A percentile compares a stretch with the other conserved stretches of the same genome.
These are phyloP conservation scores for Cotesia glomerata DNA, from an alignment of 1,140 invertebrate genomes.

Conservation along the genomic window DNA sequence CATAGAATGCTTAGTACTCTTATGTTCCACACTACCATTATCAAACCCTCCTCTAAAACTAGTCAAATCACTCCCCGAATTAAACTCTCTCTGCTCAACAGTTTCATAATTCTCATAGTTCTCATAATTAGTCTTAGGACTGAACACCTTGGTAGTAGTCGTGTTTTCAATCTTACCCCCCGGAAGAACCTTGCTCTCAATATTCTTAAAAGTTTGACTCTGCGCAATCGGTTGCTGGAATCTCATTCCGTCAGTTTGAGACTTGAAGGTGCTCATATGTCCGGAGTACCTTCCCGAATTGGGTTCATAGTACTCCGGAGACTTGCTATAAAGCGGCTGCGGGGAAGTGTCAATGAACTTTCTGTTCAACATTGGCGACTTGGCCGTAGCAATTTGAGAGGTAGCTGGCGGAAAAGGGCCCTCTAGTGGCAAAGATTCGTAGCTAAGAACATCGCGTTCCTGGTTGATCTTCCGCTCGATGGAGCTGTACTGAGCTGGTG, in stretches of 20 bases:
- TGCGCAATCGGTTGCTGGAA: slow-evolving; percentile 35
- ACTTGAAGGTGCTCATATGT: slow-evolving; percentile 51
- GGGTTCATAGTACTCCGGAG: slow-evolving; percentile 34
- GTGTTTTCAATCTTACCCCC: slow-evolving; percentile 52
- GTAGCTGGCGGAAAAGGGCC: slow-evolving; percentile 23
- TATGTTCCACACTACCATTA: slow-evolving; percentile 60
- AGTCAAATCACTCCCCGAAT: slow-evolving; percentile 48
- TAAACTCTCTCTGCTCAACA: slow-evolving; percentile 55
- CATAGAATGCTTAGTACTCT: slow-evolving; percentile 62
- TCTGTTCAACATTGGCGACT: not conserved
- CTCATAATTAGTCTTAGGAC: slow-evolving; percentile 27
- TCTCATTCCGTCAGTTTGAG: slow-evolving; percentile 3
- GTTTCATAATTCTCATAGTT: slow-evolving; percentile 57
- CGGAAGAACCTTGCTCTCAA: slow-evolving; percentile 46
- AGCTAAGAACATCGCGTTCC: slow-evolving; percentile 34
- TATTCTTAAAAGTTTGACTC: slow-evolving; percentile 46
- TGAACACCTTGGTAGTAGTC: slow-evolving; percentile 45
- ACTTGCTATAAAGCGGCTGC: slow-evolving; percentile 25
- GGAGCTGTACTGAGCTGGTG: slow-evolving; percentile 51
- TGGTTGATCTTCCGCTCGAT: slow-evolving; percentile 54
- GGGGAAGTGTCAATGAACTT: slow-evolving; percentile 2
- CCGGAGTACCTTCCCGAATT: slow-evolving; percentile 39
- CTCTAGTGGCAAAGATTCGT: slow-evolving; percentile 25
- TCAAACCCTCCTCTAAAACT: slow-evolving; percentile 49
- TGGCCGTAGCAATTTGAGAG: slow-evolving; percentile 3